Evolutionary conservation across 2,797 vertebrate genomes (phyloP), one percentile per base, ranked within the genome.

Genomic region (Cyprinella venusta): DNA sequence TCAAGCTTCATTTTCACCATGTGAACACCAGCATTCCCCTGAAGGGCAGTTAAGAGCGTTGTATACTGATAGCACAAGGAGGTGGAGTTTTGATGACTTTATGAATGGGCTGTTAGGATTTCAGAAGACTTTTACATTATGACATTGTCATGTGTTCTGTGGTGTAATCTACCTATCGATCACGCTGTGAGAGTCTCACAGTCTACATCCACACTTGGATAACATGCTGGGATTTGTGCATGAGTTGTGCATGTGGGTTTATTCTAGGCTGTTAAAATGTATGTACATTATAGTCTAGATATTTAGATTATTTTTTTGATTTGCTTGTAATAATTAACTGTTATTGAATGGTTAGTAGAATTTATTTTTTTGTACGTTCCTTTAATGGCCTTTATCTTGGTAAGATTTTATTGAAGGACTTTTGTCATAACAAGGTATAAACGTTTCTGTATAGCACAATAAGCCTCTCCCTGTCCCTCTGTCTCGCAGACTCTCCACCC

Each of bases 401-500:
- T 63, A 63, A 3, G 2, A 7, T 63, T 15, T 61, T 61, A 7
- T 61, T 61, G n/a, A 26, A 26, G 56, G 12, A 24, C 56, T 56
- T 59, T 24, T n/a, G 54, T 24, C 1, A 12, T 76, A 40, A 75
- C 12, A 2, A 24, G 38, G 21, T 1, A 8, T 1, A 64, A 13
- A 64, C 18, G 1, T 48, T 30, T 40, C 1, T 8, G 16, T 13
- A 18, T 33, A 12, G 10, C 8, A n/a, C 2, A 70, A 5, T 33
- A 3, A 7, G 8, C 36, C n/a, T 61, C 24, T 84, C 52, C 50
- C 1, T 56, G 16, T 64, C 18, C 65, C 8, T 64, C 21, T 74
- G 8, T 68, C 15, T 64, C 36, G 33, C 79, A 88, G 84, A 90
- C 81, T 89, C 88, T 86, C 87, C 86, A n/a, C 82, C 88, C 36